Conservation (phyloP, 2,797 vertebrate genomes). For the Ispidina picta region DNA sequence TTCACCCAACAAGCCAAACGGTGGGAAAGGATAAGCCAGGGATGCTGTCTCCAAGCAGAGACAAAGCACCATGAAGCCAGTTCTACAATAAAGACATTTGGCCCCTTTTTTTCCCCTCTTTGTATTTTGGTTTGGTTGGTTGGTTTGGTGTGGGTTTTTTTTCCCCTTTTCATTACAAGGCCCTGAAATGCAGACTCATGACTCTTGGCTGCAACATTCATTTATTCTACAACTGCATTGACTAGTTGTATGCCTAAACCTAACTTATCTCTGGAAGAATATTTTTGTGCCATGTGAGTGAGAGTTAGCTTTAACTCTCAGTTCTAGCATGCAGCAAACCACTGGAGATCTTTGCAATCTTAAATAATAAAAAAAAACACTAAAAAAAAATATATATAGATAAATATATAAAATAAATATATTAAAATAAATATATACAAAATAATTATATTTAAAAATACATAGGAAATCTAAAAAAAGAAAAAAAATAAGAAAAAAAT, state of each 20-base stretch:
- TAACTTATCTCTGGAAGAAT: not conserved
- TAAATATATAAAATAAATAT: too few relatives aligned
- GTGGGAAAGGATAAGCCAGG: not conserved
- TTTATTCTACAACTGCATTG: not conserved
- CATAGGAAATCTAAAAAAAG: not conserved
- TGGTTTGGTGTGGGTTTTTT: too few relatives aligned
- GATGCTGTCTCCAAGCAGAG: not conserved
- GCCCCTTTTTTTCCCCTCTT: not conserved
- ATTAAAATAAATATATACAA: too few relatives aligned
- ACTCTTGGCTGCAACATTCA: slow-evolving; percentile 46
- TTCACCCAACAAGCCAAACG: fast-evolving
- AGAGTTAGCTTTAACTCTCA: slow-evolving; percentile 24
- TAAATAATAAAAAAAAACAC: not conserved
- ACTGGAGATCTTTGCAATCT: slow-evolving; percentile 14
- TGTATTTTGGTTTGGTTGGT: not conserved
- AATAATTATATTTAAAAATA: not conserved
- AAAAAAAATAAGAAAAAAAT: not conserved
- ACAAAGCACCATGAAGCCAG: not conserved
- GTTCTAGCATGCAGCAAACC: not conserved
- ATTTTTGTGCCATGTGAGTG: not conserved
- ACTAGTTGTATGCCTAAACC: not conserved
- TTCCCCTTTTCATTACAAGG: not conserved
- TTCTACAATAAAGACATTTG: not conserved
- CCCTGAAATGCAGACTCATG: slow-evolving; percentile 5
- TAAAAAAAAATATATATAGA: too few relatives aligned